Evolutionary conservation across 1,140 invertebrate species (phyloP), one percentile per base, ranked within the genome.

Genomic region (Parapsyche elsis): DNA sequence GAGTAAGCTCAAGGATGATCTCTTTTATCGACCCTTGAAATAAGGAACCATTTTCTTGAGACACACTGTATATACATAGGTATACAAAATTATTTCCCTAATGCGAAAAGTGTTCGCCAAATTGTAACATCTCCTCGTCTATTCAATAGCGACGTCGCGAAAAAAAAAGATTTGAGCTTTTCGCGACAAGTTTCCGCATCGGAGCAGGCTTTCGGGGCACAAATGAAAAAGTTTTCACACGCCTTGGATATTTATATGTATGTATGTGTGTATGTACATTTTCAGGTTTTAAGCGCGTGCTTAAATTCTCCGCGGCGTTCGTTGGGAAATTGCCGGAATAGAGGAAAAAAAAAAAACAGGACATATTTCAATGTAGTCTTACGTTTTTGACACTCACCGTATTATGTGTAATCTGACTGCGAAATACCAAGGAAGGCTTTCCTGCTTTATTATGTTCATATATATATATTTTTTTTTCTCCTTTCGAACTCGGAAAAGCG

Each of bases 291-390:
- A 67, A 67, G 64, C 64, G 64, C 10, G 64, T 26, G 64, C 64
- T 67, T 67, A 67, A 67, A 67, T 67, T 67, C 64, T 9, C 64
- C 64, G 64, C 64, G 21, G 21, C 24, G 12, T 67, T 19, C 64
- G 64, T 9, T 12, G 64, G 21, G 21, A 49, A 73, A 73, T 73
- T 73, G 38, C 45, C 71, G 21, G 71, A 46, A 45, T 10, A 45
- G 71, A 19, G 45, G 16, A 4, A 73, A 73, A 71, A 71, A 38
- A 61, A 61, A 61, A 67, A 10, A 45, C 38, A 46, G 71, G 44
- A 73, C 71, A 73, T 73, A 73, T 73, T 73, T 73, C 71, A 73
- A 73, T 73, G 71, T 46, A 24, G 71, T 46, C 71, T 73, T 73
- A 49, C 71, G 71, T 73, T 73, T 73, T 73, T 73, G 71, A 73